Percentiles rank a stretch among this genome's conserved stretches.
Evolutionary conservation across 2,113 vertebrate species (phyloP).

Genomic region (Myodes glareolus): DNA sequence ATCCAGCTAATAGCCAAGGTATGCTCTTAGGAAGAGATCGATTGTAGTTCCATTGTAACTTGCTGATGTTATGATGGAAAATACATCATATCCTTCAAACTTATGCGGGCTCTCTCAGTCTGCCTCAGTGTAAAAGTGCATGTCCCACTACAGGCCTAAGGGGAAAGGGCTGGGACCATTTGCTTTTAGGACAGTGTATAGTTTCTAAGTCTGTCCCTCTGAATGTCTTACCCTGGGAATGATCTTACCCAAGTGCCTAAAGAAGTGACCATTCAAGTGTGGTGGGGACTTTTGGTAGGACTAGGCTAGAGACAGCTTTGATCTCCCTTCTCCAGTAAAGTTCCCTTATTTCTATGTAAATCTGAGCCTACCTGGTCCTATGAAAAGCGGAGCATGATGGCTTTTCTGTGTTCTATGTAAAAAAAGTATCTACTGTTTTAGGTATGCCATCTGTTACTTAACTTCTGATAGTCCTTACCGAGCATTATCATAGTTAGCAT

Average conservation of each 20-base stretch:
- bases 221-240: not conserved
- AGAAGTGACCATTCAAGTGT: not conserved
- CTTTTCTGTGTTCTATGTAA: not conserved
- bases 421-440: not conserved
- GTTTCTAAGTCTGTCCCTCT: not conserved
- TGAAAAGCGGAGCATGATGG: not conserved
- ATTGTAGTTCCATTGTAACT: not conserved
- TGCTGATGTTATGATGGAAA: not conserved
- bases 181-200: not conserved
- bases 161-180: not conserved
- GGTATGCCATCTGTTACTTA: not conserved
- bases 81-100: not conserved
- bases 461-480: not conserved
- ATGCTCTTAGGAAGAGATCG: not conserved
- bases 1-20: not conserved
- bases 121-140: not conserved
- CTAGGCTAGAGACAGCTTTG: not conserved
- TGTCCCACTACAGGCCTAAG: rapidly evolving
- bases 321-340: not conserved
- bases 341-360: not conserved
- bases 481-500: not conserved
- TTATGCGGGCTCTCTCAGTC: not conserved
- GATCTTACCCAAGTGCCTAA: not conserved
- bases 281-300: not conserved
- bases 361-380: not conserved